A percentile compares a stretch with the other conserved stretches of the same genome.
phyloP scores from a whole-genome alignment of 2,113 vertebrate species.

The Elaphurus davidianus region DNA sequence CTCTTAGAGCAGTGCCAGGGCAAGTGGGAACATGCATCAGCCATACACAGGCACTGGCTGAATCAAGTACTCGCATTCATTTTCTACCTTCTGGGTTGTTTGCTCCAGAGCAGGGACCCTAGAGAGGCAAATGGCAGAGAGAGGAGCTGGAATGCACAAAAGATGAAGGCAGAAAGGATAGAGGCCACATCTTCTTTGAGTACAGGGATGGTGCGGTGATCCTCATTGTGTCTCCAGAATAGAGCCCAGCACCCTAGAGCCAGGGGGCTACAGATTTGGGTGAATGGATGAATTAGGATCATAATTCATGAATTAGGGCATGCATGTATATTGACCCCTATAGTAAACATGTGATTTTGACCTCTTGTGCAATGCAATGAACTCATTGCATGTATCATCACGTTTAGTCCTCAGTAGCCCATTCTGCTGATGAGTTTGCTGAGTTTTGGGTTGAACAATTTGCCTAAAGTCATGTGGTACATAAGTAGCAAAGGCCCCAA shows the following conservation, averaged over 20 bases:
- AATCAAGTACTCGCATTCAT: neutral
- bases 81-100: neutral
- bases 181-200: neutral
- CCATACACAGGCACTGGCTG: neutral
- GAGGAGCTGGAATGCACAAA: neutral
- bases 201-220: no score
- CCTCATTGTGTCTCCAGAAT: neutral
- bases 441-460: neutral
- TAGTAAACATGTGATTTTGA: neutral
- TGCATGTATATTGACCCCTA: no score
- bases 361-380: neutral
- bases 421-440: neutral
- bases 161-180: neutral
- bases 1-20: neutral
- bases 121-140: neutral
- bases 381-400: neutral
- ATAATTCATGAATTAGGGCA: no score
- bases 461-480: neutral
- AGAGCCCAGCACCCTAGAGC: accelerated
- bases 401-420: neutral
- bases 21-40: neutral
- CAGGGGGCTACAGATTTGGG: accelerated
- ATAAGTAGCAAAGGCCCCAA: neutral
- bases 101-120: neutral
- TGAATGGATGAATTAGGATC: neutral